Evolutionary conservation across 2,797 vertebrate genomes (phyloP), one percentile per base, ranked within the genome.

Genomic region (Microctenopoma lineatum): DNA sequence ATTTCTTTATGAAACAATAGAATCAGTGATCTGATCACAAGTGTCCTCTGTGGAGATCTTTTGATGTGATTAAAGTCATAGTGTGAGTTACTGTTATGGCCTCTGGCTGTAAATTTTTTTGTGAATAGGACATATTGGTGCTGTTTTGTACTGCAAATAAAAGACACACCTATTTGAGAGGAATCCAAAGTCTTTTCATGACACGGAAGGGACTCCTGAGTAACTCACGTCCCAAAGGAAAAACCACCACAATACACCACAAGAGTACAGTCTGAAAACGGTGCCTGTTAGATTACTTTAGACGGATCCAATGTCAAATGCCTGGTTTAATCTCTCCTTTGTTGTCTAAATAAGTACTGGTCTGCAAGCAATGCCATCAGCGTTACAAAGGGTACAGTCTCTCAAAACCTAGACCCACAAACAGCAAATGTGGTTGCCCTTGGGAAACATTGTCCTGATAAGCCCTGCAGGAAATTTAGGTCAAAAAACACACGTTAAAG

Each of bases 291-390:
- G 72, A 81, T 92, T 87, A 85, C 85, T 84, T 59, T 41, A 55
- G 59, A 34, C 1, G 4, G 86, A 90, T 93, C 86, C n/a, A 0
- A 64, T 91, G 72, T 86, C 89, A 90, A 92, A 91, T 90, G 81
- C 59, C 77, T 78, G 71, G 83, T 88, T 90, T 90, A 86, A 86
- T 87, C 51, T 68, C 63, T 56, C 34, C 29, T 82, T 91, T 90
- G 76, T 91, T 42, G 55, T 70, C 38, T 62, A 71, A 81, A 73
- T 80, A 74, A 60, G 51, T 5, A 67, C 81, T 91, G 89, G 78
- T 86, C 75, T 81, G n/a, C 9, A 34, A 73, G 80, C 69, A 21
- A 68, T 41, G 73, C 79, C 74, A 54, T 80, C 48, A 57, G 70
- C 66, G 70, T 76, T 50, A 63, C 76, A 54, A 4, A 34, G 46